Evolutionary conservation across 2,888 invertebrate species (phyloP).

Genomic region (Mythimna lalbum): DNA sequence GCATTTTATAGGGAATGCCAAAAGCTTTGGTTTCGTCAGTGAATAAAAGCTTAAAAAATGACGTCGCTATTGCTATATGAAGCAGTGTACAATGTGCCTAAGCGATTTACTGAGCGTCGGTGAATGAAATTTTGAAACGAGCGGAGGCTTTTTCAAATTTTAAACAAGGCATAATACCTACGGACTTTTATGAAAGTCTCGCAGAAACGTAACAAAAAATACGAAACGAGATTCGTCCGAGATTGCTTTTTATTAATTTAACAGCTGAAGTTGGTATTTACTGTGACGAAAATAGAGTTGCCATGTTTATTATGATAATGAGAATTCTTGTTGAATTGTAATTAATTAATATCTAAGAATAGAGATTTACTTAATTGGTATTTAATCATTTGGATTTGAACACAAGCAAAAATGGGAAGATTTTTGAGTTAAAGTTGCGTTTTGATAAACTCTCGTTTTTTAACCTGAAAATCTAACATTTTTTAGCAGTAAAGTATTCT

Average conservation of each 20-base stretch:
- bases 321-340: background rate
- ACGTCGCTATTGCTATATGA: conserved; percentile 19
- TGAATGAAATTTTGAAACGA: conserved; percentile 49
- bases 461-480: background rate
- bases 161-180: conserved; percentile 46
- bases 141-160: conserved; percentile 37
- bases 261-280: conserved; percentile 2
- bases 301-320: background rate
- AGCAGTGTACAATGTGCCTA: conserved; percentile 31
- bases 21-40: conserved; percentile 18
- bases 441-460: background rate
- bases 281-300: conserved; percentile 8
- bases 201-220: conserved; percentile 49
- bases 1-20: background rate
- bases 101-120: conserved; percentile 27
- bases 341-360: background rate
- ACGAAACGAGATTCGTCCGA: conserved; percentile 44
- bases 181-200: conserved; percentile 55
- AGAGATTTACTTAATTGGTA: too few relatives aligned
- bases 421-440: too few relatives aligned
- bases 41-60: conserved; percentile 33
- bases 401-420: background rate
- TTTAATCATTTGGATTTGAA: background rate
- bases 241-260: conserved; percentile 52
- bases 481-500: background rate